These are phyloP conservation scores for Cataglyphis livida DNA, from an alignment of 2,888 invertebrate genomes.

Conservation along the genomic window DNA sequence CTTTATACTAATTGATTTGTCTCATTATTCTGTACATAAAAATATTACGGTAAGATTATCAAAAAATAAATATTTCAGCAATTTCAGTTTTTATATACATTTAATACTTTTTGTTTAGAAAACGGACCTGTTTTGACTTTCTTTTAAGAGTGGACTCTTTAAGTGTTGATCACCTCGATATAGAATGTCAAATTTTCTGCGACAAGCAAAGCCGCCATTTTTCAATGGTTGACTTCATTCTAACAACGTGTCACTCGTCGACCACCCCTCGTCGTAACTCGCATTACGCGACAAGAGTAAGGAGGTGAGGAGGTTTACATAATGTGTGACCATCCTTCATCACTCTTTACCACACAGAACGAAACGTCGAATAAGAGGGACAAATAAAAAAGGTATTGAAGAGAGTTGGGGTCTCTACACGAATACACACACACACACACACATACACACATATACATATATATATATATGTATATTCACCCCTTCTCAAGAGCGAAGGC, in stretches of 20 bases:
- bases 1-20: too few species aligned
- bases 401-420: constrained; percentile 34
- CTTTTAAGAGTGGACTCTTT: neutral
- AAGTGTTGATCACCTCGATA: neutral
- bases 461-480: constrained; percentile 10
- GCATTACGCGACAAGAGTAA: constrained; percentile 61
- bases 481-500: constrained; percentile 49
- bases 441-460: too few species aligned
- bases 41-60: too few species aligned
- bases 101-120: neutral
- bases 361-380: constrained; percentile 36
- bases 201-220: constrained; percentile 76
- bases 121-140: neutral
- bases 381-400: constrained; percentile 60
- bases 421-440: neutral
- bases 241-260: constrained; percentile 78
- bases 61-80: too few species aligned
- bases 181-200: constrained; percentile 64
- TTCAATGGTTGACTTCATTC: constrained; percentile 82
- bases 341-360: constrained; percentile 50
- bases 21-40: too few species aligned
- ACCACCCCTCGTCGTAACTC: constrained; percentile 72
- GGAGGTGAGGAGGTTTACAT: constrained; percentile 70
- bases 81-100: neutral
- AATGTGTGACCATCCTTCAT: constrained; percentile 71